Percentiles rank a stretch among this genome's conserved stretches.
Conservation (phyloP, 2,888 invertebrate species). For the Frankliniella fusca region DNA sequence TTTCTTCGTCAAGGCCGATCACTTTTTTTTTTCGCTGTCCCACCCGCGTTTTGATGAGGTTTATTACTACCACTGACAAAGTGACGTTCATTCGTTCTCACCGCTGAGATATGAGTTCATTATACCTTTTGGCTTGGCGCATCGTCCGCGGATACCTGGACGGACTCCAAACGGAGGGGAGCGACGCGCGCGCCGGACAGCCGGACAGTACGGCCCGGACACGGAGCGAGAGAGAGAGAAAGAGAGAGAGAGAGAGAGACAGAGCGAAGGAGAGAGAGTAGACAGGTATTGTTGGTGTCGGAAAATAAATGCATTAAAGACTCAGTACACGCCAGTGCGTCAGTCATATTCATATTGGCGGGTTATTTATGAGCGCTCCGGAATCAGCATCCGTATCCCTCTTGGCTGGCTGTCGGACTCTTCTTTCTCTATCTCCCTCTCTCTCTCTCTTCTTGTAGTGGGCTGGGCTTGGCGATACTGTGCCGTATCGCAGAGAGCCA, state of each 20-base stretch:
- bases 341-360: not conserved
- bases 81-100: not conserved
- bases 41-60: no score
- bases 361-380: not conserved
- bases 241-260: not conserved
- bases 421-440: no score
- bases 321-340: not conserved
- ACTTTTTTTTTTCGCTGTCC: not conserved
- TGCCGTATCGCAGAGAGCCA: no score
- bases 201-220: not conserved
- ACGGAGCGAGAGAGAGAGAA: not conserved
- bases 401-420: no score
- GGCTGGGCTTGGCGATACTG: no score
- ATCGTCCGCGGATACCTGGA: no score
- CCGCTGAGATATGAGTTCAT: not conserved
- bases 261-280: not conserved
- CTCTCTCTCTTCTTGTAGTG: no score
- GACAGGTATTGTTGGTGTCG: not conserved
- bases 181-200: no score
- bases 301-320: conserved; percentile 6
- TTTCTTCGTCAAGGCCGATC: not conserved
- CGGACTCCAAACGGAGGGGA: no score
- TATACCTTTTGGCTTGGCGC: not conserved
- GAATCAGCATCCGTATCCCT: not conserved
- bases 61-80: no score